Base-by-base conservation (phyloP, 2,113 vertebrate species). In the Pelodiscus sinensis region DNA sequence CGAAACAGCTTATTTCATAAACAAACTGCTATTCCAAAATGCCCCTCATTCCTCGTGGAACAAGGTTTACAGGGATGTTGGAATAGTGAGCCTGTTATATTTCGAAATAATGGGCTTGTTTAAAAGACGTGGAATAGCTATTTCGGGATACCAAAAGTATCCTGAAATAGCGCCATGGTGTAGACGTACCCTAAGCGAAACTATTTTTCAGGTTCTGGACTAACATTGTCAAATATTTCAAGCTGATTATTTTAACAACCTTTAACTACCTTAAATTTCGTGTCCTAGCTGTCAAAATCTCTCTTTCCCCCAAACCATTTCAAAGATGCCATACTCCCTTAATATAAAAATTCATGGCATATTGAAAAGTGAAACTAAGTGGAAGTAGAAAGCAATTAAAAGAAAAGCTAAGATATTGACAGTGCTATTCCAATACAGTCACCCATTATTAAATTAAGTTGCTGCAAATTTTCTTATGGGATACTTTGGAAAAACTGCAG, bases 271-370 rank as follows among this genome's bases (percentile, higher is more conserved):
- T 27, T 1, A 60, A 89, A 71, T 89, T 96, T 90, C 87, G 84
- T 78, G 93, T 94, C 87, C 92, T 88, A 73, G 15, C 54, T 82
- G 84, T 81, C 86, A 92, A 91, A 97, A 94, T 54, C 82, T 90
- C 85, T 7, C 51, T 62, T 86, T 78, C 71, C 57, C n/a, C 9
- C 85, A 2, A 87, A 85, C 92, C 92, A 94, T 94, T 77, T 82
- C 85, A 75, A 8, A 2, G 6, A 91, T 2, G 31, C 52, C 62
- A 8, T 58, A 71, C 18, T 21, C 2, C 4, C 31, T 71, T 71
- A 58, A 94, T 71, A 89, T 84, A 88, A 83, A 85, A 85, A 58
- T 25, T 52, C 55, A 91, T 83, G 24, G 24, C 38, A 19, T 0
- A 22, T 56, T n/a, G 71, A 35, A 85, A 90, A 93, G 51, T 79